phyloP scores from a whole-genome alignment of 1,140 invertebrate genomes.

The Achatina immaculata region DNA sequence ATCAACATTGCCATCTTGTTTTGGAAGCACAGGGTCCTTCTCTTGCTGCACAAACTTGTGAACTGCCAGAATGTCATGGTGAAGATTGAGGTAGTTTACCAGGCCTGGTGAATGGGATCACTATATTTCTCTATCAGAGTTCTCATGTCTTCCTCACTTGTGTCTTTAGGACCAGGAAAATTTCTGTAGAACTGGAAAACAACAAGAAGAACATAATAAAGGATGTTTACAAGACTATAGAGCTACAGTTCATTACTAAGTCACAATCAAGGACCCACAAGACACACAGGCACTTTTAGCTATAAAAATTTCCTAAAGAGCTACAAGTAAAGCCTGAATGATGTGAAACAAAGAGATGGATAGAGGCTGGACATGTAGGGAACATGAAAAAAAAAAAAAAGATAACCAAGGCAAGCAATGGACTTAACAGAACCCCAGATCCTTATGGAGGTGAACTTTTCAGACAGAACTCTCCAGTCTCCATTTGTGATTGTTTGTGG shows the following conservation, averaged over 20 bases:
- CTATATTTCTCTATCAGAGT: slow-evolving; percentile 67
- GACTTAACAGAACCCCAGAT: no score
- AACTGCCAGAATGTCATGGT: slow-evolving; percentile 67
- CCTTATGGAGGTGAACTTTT: no score
- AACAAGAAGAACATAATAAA: neutral
- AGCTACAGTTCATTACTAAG: neutral
- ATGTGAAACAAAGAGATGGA: no score
- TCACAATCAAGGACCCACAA: neutral
- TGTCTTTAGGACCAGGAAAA: slow-evolving; percentile 67
- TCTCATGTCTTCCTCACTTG: slow-evolving; percentile 64
- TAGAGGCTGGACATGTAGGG: no score
- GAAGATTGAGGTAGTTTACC: slow-evolving; percentile 70
- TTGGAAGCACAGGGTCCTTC: slow-evolving; percentile 38
- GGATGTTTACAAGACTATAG: slow-evolving; percentile 9
- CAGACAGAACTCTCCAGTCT: no score
- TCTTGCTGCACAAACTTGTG: slow-evolving; percentile 48
- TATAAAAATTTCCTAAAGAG: no score
- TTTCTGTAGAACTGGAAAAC: slow-evolving; percentile 67
- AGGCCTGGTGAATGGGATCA: slow-evolving; percentile 64
- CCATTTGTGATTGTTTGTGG: no score
- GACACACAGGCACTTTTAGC: no score
- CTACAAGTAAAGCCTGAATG: no score
- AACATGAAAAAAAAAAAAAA: no score
- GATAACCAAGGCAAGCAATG: no score
- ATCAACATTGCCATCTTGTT: slow-evolving; percentile 48